Evolutionary conservation across 2,888 invertebrate genomes (phyloP), one percentile per base, ranked within the genome.

Genomic region (Lasioglossum vierecki): DNA sequence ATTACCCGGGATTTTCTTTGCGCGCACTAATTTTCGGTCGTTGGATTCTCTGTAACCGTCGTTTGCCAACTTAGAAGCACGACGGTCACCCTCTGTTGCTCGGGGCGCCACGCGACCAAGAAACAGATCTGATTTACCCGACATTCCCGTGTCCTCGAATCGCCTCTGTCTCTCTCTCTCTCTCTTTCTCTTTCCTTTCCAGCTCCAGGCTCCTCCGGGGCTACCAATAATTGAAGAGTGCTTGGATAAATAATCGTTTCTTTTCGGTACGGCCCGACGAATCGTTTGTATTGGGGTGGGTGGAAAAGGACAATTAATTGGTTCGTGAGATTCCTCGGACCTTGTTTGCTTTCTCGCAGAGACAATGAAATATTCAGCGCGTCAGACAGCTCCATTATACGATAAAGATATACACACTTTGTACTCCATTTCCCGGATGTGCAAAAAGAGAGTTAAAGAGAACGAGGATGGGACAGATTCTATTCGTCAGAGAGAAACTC

Each of bases 1-100:
- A 93, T 93, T 93, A 92, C 88, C 88, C 80, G 77, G 89, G 91
- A 93, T 92, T 93, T 92, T 91, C 90, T 88, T 91, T 85, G 74
- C 83, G 84, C 77, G 57, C 83, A 83, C 86, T 89, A 87, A 91
- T 90, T 91, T 84, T 66, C 76, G 82, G 79, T 82, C 79, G 82
- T 83, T 82, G 84, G 88, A 91, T 91, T 84, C 82, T 22, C 82
- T 79, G 80, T 71, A 80, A 85, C 66, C 82, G 57, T 88, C 81
- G 76, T 76, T 82, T 80, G 87, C 80, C 87, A 76, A 72, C 77
- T 84, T 60, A 9, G 74, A 82, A 84, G 75, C 80, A 39, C 57
- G 70, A 84, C 15, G 39, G 70, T 70, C 71, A 2, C 66, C 76
- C 46, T 35, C 39, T 46, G 60, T 68, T 70, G 68, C 63, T 35